Conservation (phyloP, 1,140 invertebrate species). For the Dendrolimus kikuchii region DNA sequence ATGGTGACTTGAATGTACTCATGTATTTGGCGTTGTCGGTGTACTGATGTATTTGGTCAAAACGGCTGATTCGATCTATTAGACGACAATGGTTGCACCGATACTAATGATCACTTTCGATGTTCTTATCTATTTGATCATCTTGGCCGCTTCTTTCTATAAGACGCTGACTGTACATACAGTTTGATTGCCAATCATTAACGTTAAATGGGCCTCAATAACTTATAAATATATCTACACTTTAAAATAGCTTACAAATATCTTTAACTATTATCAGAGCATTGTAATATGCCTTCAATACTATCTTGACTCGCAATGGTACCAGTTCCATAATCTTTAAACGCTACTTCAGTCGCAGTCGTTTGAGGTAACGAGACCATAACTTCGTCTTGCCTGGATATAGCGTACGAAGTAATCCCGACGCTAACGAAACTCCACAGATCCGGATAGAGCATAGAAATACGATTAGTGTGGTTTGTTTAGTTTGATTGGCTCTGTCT, state of each 20-base stretch:
- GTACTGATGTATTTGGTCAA: too few species aligned
- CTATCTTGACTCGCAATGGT: not conserved
- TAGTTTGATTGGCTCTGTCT: conserved; percentile 64
- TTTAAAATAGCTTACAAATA: not conserved
- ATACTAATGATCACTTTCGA: too few species aligned
- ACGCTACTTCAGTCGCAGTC: conserved; percentile 28
- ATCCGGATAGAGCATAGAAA: conserved; percentile 60
- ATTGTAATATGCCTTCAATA: conserved; percentile 17
- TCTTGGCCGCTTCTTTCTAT: too few species aligned
- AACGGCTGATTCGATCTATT: too few species aligned
- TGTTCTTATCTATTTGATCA: too few species aligned
- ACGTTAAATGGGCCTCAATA: too few species aligned
- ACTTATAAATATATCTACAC: too few species aligned
- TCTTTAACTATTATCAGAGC: conserved; percentile 12
- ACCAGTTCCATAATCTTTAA: conserved; percentile 20
- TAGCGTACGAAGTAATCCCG: conserved; percentile 40
- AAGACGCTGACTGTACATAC: too few species aligned
- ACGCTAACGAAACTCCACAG: conserved; percentile 44
- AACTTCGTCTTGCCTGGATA: conserved; percentile 53
- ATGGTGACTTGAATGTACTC: too few species aligned
- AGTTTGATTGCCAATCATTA: too few species aligned
- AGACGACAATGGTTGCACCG: too few species aligned
- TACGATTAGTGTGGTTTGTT: conserved; percentile 63
- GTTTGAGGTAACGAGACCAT: conserved; percentile 59
- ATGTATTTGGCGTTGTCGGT: too few species aligned